Base-by-base conservation (phyloP, 2,113 vertebrate species). In the Pithys albifrons region DNA sequence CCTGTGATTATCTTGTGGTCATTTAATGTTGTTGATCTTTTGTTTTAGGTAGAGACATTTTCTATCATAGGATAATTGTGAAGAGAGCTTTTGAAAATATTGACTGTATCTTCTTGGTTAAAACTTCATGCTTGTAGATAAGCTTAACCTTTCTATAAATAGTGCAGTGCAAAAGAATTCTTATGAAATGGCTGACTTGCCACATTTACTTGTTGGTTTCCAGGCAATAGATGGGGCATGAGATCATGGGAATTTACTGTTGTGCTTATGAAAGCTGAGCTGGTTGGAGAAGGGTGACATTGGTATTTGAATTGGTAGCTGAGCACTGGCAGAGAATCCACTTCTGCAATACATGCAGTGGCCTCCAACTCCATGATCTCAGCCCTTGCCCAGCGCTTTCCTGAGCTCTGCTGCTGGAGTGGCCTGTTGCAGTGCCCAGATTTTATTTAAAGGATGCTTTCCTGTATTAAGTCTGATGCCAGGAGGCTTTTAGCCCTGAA, bases 201-300 rank as follows among this genome's bases (percentile, higher is more conserved):
- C 79, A 75, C 78, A 74, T 66, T 74, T 76, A 41, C 75, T 48
- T 80, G 12, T 45, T 96, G 88, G 57, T 86, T 94, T 94, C 85
- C 0, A 1, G 55, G 84, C 79, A 86, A 7, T 71, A 88, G 66
- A 57, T 79, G 59, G 18, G 37, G 61, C 67, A 57, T 93, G 93
- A 96, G 85, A 78, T 94, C 78, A 92, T 93, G 92, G 92, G 90
- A 95, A 86, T 90, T 89, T 65, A 54, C 43, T 90, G 76, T 77
- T 77, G 31, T 73, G 39, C 55, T 91, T 69, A 14, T 4, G 85
- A 91, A 91, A 95, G 76, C 75, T 71, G 54, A 62, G 71, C 71
- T 79, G 54, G 18, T 70, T 93, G 67, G 71, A 85, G 91, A 39
- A 88, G 73, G 81, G 46, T 88, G 94, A 46, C 62, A 23, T 18